These are phyloP conservation scores for Oryzias melastigma DNA, from an alignment of 2,113 vertebrate species.

Conservation along the genomic window DNA sequence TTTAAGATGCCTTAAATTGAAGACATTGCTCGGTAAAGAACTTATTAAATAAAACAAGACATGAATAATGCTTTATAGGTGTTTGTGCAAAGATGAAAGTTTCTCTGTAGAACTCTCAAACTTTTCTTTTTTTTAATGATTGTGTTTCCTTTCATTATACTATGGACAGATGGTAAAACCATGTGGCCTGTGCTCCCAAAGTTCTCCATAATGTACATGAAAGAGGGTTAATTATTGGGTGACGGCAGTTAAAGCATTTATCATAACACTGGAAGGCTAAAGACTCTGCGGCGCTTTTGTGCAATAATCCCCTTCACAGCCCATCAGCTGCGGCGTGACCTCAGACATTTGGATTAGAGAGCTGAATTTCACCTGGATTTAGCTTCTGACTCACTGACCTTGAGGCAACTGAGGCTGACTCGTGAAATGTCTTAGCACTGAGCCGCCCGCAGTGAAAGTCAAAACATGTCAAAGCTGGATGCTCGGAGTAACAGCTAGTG, in stretches of 20 bases:
- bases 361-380: slow-evolving; percentile 19
- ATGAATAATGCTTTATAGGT: background rate
- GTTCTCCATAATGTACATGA: slow-evolving; percentile 61
- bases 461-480: slow-evolving; percentile 27
- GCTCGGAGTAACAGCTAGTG: slow-evolving; percentile 34
- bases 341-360: slow-evolving; percentile 1
- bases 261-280: slow-evolving; percentile 25
- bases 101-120: slow-evolving; percentile 7
- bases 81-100: background rate
- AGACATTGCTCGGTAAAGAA: background rate
- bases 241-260: slow-evolving; percentile 45
- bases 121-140: slow-evolving; percentile 20
- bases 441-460: slow-evolving; percentile 16
- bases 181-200: slow-evolving; percentile 52
- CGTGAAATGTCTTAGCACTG: slow-evolving; percentile 9
- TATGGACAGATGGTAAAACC: slow-evolving; percentile 68
- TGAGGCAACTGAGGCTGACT: slow-evolving; percentile 19
- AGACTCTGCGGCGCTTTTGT: slow-evolving; percentile 7
- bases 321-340: slow-evolving; percentile 7
- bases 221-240: slow-evolving; percentile 59
- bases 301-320: slow-evolving; percentile 5
- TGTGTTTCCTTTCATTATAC: slow-evolving; percentile 3
- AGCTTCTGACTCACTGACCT: slow-evolving; percentile 25
- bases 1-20: background rate
- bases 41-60: background rate